Percentiles rank a stretch among this genome's conserved stretches.
Conservation (phyloP, 2,113 vertebrate genomes). For the Montifringilla adamsi region DNA sequence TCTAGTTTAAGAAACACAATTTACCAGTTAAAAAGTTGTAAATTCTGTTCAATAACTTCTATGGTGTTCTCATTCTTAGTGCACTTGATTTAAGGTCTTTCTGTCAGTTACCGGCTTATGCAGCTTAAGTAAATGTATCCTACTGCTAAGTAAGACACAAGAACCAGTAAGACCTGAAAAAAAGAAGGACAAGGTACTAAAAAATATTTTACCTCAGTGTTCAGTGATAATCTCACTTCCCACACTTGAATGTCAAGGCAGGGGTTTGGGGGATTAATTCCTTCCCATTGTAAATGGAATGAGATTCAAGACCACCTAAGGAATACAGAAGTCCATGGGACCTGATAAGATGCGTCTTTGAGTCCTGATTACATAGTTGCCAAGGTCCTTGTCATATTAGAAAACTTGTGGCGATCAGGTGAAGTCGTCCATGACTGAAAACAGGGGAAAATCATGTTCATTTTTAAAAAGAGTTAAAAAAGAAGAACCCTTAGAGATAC, state of each 20-base stretch:
- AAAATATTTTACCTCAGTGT: not conserved
- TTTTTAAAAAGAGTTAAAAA: not conserved
- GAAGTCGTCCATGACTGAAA: not conserved
- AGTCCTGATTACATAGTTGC: accelerated
- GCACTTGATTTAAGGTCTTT: not conserved
- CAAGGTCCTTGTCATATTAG: not conserved
- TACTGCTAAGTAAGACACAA: not conserved
- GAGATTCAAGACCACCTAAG: not conserved
- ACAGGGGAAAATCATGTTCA: not conserved
- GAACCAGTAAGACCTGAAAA: not conserved
- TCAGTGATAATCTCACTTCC: not conserved
- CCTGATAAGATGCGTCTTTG: accelerated
- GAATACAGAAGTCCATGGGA: accelerated
- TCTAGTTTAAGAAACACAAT: not conserved
- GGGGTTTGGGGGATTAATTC: not conserved
- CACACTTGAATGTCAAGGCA: not conserved
- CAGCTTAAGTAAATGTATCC: not conserved
- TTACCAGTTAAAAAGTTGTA: not conserved
- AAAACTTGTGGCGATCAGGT: not conserved
- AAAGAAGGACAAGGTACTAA: not conserved
- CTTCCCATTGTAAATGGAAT: not conserved
- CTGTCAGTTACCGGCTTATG: not conserved
- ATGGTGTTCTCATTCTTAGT: not conserved
- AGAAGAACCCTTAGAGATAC: not conserved
- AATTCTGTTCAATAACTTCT: not conserved